Evolutionary conservation across 2,113 vertebrate species (phyloP), one percentile per base, ranked within the genome.

Genomic region (Arenaria interpres): DNA sequence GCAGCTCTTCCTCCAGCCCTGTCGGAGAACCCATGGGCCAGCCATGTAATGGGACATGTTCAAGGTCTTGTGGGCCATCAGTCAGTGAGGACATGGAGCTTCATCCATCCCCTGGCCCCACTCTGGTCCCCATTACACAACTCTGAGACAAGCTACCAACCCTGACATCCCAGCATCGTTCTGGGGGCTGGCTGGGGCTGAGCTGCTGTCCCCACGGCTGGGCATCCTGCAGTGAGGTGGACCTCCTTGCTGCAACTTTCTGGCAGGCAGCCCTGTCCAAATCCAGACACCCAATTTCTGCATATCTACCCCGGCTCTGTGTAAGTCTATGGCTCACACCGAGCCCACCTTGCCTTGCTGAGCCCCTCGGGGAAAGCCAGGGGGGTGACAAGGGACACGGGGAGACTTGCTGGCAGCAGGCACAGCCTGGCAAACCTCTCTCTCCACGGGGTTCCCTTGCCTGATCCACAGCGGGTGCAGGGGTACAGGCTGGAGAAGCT

Each of bases 211-310:
- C 56, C 46, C 37, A 19, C 0, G 2, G 22, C 56, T 0, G 1
- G 18, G 27, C 21, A 37, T 24, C 13, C 0, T 32, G n/a, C 0
- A 2, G 4, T 0, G 0, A 73, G 51, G 32, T 32, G 16, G 46
- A 10, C 15, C 66, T 45, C 21, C 17, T n/a, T 20, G 24, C 59
- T 79, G 41, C 50, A 37, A 46, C 41, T 67, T 72, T 30, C 56
- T 71, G 85, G 32, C 22, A 37, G 45, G 41, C 60, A 86, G 37
- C 37, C n/a, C 27, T 10, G 4, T 7, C 48, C 81, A 59, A 62
- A 91, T 35, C 54, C 79, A 83, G 39, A 45, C 4, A 19, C 23
- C 10, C 22, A 30, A 2, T 50, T 85, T 51, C 56, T 85, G 56
- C 43, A 10, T 5, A 28, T 30, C 23, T 75, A 5, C 6, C 27